These are phyloP conservation scores for Phacellophora camtschatica DNA, from an alignment of 30 jellyfish, hydroid and myxozoan genomes.

Conservation along the genomic window DNA sequence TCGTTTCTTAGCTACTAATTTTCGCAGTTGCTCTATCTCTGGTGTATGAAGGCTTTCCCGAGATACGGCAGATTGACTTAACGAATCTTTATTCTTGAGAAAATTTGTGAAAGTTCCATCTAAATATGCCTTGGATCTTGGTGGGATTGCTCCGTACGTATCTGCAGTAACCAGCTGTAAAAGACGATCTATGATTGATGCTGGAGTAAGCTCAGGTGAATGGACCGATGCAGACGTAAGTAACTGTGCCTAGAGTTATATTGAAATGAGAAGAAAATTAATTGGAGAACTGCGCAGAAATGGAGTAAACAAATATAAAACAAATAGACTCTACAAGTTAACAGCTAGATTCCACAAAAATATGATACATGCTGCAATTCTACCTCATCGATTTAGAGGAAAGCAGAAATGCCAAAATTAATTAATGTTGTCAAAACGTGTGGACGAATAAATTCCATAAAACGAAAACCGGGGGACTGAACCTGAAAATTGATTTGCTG, in stretches of 20 bases:
- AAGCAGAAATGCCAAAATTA: too few relatives aligned
- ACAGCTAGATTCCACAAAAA: too few relatives aligned
- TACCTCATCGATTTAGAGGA: too few relatives aligned
- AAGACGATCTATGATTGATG: conserved; percentile 95
- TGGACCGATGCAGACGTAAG: conserved; percentile 78
- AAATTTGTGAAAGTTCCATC: background rate
- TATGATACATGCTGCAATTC: too few relatives aligned
- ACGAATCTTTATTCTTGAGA: background rate
- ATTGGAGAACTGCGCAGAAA: too few relatives aligned
- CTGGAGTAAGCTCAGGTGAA: conserved; percentile 93
- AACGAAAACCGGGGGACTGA: too few relatives aligned
- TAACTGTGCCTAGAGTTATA: conserved; percentile 84
- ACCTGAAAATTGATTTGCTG: too few relatives aligned
- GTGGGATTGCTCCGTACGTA: conserved; percentile 92
- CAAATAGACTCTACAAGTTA: too few relatives aligned
- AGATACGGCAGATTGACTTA: background rate
- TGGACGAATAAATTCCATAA: too few relatives aligned
- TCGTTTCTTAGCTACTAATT: conserved; percentile 39
- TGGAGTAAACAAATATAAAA: too few relatives aligned
- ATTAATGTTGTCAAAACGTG: too few relatives aligned
- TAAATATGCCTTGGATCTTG: conserved; percentile 34
- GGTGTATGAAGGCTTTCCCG: conserved; percentile 62
- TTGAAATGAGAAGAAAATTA: too few relatives aligned
- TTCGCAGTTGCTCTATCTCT: conserved; percentile 47
- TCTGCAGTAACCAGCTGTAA: conserved; percentile 89